Evolutionary conservation across 2,113 vertebrate genomes (phyloP).

Genomic region (Rhinogobius similis): DNA sequence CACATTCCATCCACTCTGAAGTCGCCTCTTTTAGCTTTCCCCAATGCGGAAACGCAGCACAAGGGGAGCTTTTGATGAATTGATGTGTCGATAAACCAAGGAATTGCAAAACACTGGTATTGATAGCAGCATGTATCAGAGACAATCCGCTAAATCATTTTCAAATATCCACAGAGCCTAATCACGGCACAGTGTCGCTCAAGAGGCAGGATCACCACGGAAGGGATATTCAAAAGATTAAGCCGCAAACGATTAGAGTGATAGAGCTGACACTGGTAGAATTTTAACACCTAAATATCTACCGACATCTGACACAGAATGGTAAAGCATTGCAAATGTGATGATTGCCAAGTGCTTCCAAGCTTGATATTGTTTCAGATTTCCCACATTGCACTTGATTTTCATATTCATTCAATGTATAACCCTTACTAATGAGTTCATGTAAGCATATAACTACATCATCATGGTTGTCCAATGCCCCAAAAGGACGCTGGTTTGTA

Average conservation of each 20-base stretch:
- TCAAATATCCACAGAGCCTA: conserved; percentile 11
- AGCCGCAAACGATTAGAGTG: conserved; percentile 7
- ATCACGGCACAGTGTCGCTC: background rate
- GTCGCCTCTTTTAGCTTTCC: conserved; percentile 2
- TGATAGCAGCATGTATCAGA: conserved; percentile 13
- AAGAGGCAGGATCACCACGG: conserved; percentile 6
- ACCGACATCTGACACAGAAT: background rate
- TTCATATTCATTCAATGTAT: too few relatives aligned
- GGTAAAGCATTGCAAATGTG: background rate
- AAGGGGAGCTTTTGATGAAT: conserved; percentile 2
- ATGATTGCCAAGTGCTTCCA: background rate
- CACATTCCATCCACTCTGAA: background rate
- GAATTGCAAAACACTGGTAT: conserved; percentile 1
- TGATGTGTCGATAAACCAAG: conserved; percentile 13
- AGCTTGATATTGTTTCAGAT: background rate
- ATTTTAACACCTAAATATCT: background rate
- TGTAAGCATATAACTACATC: too few relatives aligned
- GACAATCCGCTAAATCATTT: conserved; percentile 24
- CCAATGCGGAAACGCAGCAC: background rate
- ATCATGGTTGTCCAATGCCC: too few relatives aligned
- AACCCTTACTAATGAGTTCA: too few relatives aligned
- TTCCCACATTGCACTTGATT: too few relatives aligned
- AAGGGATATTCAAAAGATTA: conserved; percentile 22
- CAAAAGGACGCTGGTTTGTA: too few relatives aligned
- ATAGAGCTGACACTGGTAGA: conserved; percentile 25